Base-by-base conservation (phyloP, 1,140 invertebrate genomes). In the Lordiphosa mommai region DNA sequence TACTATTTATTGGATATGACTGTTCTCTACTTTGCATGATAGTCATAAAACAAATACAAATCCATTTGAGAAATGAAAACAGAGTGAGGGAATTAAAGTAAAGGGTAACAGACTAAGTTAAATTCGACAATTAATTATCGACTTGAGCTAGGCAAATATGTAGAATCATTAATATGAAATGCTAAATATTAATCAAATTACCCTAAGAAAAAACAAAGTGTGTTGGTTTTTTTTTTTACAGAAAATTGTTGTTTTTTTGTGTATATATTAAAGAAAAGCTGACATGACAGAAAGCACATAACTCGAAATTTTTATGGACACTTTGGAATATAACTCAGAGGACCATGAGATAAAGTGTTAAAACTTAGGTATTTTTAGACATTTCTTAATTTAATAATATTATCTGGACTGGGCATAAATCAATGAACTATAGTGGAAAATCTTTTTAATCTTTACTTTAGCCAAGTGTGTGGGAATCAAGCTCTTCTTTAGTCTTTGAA, bases 31-130 rank as follows among this genome's bases (percentile, higher is more conserved):
- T 58, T 63, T 52, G 37, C 67, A 76, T 74, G 70, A 70, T 70
- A 74, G 33, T 63, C 55, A 52, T 68, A 49, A 69, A 23, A 43
- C 12, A 73, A 68, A 72, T 73, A 57, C 72, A 67, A 64, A 68
- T 59, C 33, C 33, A 52, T 64, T 55, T 56, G 41, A 58, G 52
- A 56, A 58, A 86, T 61, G 44, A 71, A 68, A 43, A 43, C 10
- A 12, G 23, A 23, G 40, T 43, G 17, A 63, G 70, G 70, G 53
- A 60, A 73, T 37, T 64, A 64, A 64, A 32, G 60, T 53, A 68
- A 68, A 70, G 84, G 84, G 84, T 87, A 87, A 87, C 84, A 87
- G 84, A 87, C 84, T 87, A 87, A 65, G 58, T 59, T 32, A 48
- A 63, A 51, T 43, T 58, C 43, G 29, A 65, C 40, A 55, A 65